Conservation (phyloP, 2,888 invertebrate species). For the Axea sp. region DNA sequence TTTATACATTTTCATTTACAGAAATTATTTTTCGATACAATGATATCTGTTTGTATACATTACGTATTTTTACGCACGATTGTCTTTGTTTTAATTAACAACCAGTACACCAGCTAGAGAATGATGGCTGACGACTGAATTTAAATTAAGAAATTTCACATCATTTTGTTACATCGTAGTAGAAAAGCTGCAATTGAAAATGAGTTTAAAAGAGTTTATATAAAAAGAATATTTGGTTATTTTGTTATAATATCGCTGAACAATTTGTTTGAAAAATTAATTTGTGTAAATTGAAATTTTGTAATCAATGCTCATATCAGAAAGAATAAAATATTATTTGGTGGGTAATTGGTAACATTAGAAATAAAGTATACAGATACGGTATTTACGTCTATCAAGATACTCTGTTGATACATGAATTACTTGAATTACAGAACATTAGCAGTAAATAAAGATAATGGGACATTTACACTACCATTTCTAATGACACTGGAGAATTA, state of each 20-base stretch:
- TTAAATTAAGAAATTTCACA: too few species aligned
- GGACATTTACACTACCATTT: constrained; percentile 42
- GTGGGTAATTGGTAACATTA: constrained; percentile 11
- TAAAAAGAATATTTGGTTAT: too few species aligned
- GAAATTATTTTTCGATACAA: constrained; percentile 51
- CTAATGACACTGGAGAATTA: constrained; percentile 40
- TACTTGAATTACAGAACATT: constrained; percentile 44
- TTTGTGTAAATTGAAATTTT: too few species aligned
- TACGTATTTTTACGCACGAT: constrained; percentile 35
- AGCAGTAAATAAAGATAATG: constrained; percentile 45
- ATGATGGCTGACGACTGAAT: too few species aligned
- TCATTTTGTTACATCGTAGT: too few species aligned
- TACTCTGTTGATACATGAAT: constrained; percentile 30
- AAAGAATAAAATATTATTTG: neutral
- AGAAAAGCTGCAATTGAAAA: too few species aligned
- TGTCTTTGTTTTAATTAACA: constrained; percentile 10
- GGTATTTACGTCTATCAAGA: constrained; percentile 30
- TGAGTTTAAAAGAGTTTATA: too few species aligned
- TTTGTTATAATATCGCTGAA: too few species aligned
- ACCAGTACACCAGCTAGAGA: neutral
- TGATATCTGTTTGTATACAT: constrained; percentile 38
- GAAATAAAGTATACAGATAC: constrained; percentile 8
- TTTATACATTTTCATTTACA: constrained; percentile 60
- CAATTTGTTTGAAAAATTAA: too few species aligned
- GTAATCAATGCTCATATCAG: too few species aligned